Evolutionary conservation across 2,797 vertebrate species (phyloP).

Genomic region (Lagorchestes hirsutus): DNA sequence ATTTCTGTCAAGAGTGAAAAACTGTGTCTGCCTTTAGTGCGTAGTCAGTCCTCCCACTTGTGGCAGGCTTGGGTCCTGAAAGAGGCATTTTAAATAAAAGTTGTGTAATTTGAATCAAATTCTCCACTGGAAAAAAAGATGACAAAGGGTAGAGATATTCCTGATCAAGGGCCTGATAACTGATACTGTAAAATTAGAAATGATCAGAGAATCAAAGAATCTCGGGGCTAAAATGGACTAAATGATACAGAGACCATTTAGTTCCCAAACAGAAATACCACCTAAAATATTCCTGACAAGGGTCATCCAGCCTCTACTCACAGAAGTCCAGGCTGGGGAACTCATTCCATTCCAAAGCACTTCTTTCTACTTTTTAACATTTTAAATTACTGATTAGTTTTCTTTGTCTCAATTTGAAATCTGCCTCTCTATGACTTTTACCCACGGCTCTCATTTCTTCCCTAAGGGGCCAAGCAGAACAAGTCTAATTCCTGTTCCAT

Average conservation of each 20-base stretch:
- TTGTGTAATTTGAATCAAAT: not conserved
- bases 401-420: not conserved
- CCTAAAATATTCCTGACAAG: not conserved
- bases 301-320: not conserved
- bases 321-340: not conserved
- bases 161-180: not conserved
- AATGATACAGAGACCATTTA: not conserved
- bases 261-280: not conserved
- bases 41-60: not conserved
- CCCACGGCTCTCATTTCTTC: not conserved
- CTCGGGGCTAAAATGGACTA: not conserved
- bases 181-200: not conserved
- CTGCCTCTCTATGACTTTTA: not conserved
- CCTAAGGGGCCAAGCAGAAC: not conserved
- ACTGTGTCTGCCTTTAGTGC: not conserved
- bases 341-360: not conserved
- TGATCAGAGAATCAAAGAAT: not conserved
- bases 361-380: not conserved
- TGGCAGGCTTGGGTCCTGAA: not conserved
- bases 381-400: not conserved
- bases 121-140: not conserved
- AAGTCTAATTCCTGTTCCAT: not conserved
- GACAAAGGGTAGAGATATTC: not conserved
- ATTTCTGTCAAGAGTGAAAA: not conserved
- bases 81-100: constrained; percentile 18